phyloP scores from a whole-genome alignment of 2,113 vertebrate species.

The Melanerpes aurifrons region DNA sequence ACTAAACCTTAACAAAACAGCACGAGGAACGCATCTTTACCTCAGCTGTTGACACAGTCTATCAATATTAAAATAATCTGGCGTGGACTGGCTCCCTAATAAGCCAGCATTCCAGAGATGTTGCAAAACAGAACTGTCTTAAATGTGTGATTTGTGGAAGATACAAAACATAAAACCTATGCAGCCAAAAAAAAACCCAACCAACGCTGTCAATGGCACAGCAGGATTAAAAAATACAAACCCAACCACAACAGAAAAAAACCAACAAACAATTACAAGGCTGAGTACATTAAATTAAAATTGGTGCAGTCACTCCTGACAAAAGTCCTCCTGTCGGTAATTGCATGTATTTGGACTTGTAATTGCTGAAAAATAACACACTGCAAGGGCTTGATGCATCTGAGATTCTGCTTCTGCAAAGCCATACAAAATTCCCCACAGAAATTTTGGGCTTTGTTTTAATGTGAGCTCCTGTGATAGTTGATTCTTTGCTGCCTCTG shows the following conservation, averaged over 20 bases:
- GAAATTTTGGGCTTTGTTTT: conserved; percentile 27
- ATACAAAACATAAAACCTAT: conserved; percentile 33
- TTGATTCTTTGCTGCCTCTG: conserved; percentile 2
- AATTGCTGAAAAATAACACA: conserved; percentile 48
- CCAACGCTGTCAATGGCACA: background rate
- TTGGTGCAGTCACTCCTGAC: conserved; percentile 35
- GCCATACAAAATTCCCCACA: background rate
- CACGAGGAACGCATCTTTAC: background rate
- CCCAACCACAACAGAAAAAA: background rate
- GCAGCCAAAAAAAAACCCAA: conserved; percentile 4
- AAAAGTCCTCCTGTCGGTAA: conserved; percentile 12
- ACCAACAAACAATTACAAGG: conserved; percentile 52
- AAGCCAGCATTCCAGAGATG: conserved; percentile 9
- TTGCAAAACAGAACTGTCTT: conserved; percentile 31
- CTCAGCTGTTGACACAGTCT: background rate
- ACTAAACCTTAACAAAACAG: conserved; percentile 54
- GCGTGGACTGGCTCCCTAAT: conserved; percentile 17
- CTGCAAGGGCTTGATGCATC: background rate
- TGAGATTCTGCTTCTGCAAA: conserved; percentile 19
- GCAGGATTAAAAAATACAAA: conserved; percentile 23
- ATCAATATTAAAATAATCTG: conserved; percentile 63
- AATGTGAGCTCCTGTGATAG: background rate
- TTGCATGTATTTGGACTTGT: conserved; percentile 11
- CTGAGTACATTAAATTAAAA: conserved; percentile 55
- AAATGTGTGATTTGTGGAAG: conserved; percentile 26